Percentiles rank a stretch among this genome's conserved stretches.
phyloP scores from a whole-genome alignment of 2,888 invertebrate genomes.

The Mayetiola destructor region DNA sequence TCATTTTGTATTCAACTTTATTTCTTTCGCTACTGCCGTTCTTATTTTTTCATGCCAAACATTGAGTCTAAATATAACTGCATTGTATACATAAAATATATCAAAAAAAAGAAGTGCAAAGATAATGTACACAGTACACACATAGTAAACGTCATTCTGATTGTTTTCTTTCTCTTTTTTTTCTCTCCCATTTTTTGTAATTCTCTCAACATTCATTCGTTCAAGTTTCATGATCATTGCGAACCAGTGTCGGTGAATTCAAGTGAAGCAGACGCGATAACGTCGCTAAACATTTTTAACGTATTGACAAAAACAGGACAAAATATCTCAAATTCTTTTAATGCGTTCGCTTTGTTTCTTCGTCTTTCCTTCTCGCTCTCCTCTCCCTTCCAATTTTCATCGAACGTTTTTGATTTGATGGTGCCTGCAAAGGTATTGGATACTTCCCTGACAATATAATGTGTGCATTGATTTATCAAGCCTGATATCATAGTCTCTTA shows the following conservation, averaged over 20 bases:
- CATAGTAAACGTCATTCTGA: background rate
- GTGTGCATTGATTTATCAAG: no score
- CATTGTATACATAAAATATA: constrained; percentile 6
- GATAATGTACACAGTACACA: background rate
- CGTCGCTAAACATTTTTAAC: constrained; percentile 8
- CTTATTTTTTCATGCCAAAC: background rate
- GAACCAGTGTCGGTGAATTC: constrained; percentile 9
- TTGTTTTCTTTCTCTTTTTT: background rate
- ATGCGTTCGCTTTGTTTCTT: background rate
- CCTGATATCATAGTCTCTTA: background rate
- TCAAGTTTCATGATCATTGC: no score
- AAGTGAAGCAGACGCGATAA: constrained; percentile 11
- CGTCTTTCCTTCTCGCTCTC: background rate
- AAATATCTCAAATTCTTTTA: constrained; percentile 9
- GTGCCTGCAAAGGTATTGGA: no score
- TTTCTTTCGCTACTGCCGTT: background rate
- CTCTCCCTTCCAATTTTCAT: background rate
- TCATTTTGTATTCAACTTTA: background rate
- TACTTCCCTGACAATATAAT: no score
- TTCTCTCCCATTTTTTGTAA: background rate
- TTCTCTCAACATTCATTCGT: background rate
- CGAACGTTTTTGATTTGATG: no score
- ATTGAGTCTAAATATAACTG: background rate
- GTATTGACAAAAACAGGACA: constrained; percentile 11
- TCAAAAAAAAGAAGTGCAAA: background rate